Base-by-base conservation (phyloP, 2,888 invertebrate species). In the Drosophila conformis region DNA sequence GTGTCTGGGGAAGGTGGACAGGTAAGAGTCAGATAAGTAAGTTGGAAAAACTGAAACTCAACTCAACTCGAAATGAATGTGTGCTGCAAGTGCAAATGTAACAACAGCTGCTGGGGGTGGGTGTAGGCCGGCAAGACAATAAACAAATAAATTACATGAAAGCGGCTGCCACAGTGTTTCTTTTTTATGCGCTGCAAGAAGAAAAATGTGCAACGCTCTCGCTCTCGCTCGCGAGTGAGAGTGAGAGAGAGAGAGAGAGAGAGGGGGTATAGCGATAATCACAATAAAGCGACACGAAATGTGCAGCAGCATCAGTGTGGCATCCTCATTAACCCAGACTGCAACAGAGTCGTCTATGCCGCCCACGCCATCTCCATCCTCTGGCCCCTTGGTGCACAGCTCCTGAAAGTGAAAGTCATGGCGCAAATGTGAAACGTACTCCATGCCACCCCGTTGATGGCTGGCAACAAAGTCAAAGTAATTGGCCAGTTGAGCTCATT, bases 141-240 rank as follows among this genome's bases (percentile, higher is more conserved):
- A 87, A 90, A 83, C 87, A 87, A 90, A 87, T 87, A 87, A 87
- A 87, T 87, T 87, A 87, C 87, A 88, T 67, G 84, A 86, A 88
- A 90, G 89, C 74, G 60, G 65, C 80, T 87, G 89, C 89, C 85
- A 87, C 71, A 87, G 89, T 84, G 87, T 87, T 77, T 71, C 49
- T 67, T 64, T 38, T 48, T 40, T 36, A 54, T 53, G 49, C 53
- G 66, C 21, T 33, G 71, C 61, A 67, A 76, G 65, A 72, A 71
- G 72, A 80, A 76, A 76, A 80, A 71, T 76, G 76, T 80, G 80
- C 78, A 80, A 61, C 69, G 65, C 51, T 65, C 21, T 25, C 21
- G 46, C 13, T 46, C 7, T 25, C 21, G 46, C 13, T 46, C 7
- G 15, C 65, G 61, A 42, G 15, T 7, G 18, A 13, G 33, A 35